A percentile compares a stretch with the other conserved stretches of the same genome.
phyloP scores from a whole-genome alignment of 2,888 invertebrate genomes.

The Tachina fera region DNA sequence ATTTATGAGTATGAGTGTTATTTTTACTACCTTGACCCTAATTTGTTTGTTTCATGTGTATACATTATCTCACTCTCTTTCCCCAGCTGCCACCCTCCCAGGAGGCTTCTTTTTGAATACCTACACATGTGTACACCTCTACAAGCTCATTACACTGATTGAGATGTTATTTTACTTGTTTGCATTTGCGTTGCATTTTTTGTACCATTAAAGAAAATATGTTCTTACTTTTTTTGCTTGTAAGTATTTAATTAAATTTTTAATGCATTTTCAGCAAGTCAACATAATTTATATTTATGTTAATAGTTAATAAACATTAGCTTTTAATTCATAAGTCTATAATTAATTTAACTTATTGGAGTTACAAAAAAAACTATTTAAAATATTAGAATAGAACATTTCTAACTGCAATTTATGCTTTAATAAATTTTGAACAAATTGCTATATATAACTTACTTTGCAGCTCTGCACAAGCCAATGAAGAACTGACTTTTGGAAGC shows the following conservation, averaged over 20 bases:
- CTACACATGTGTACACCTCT: not conserved
- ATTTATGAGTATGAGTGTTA: slow-evolving; percentile 32
- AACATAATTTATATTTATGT: not conserved
- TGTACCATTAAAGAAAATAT: slow-evolving; percentile 33
- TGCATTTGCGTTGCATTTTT: slow-evolving; percentile 21
- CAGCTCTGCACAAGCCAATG: too few relatives aligned
- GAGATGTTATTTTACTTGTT: slow-evolving; percentile 23
- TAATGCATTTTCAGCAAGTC: slow-evolving; percentile 7
- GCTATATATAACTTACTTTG: too few relatives aligned
- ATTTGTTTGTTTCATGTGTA: slow-evolving; percentile 59
- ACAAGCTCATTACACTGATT: slow-evolving; percentile 45
- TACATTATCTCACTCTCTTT: not conserved
- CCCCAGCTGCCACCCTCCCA: not conserved
- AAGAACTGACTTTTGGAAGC: too few relatives aligned
- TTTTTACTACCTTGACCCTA: slow-evolving; percentile 69
- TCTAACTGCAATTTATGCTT: too few relatives aligned
- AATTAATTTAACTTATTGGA: too few relatives aligned
- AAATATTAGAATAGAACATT: too few relatives aligned
- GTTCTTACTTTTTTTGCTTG: slow-evolving; percentile 11
- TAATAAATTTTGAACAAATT: too few relatives aligned
- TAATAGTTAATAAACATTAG: too few relatives aligned
- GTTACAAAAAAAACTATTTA: too few relatives aligned
- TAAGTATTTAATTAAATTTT: slow-evolving; percentile 15
- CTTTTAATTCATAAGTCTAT: too few relatives aligned
- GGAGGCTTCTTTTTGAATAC: not conserved